Conservation (phyloP, 2,797 vertebrate species). For the Mus spretus region DNA sequence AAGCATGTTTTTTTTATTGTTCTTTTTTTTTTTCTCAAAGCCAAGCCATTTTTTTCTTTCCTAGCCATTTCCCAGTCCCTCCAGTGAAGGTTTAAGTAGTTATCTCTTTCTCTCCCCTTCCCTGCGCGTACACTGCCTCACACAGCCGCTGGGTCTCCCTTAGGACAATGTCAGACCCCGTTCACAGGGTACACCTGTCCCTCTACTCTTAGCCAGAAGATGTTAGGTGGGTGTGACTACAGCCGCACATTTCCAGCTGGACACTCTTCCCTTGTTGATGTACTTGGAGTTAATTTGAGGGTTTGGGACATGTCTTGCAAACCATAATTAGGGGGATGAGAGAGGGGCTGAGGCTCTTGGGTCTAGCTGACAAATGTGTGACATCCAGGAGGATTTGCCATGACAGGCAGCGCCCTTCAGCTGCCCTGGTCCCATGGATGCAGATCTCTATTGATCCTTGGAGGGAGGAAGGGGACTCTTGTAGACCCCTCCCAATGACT, state of each 20-base stretch:
- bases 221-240: constrained; percentile 47
- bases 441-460: constrained; percentile 43
- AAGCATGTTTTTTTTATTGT: constrained; percentile 46
- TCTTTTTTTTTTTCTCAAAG: constrained; percentile 68
- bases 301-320: constrained; percentile 62
- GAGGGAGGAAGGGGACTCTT: constrained; percentile 19
- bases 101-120: constrained; percentile 39
- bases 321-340: constrained; percentile 42
- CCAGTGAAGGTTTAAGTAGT: constrained; percentile 61
- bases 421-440: constrained; percentile 69
- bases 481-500: not conserved
- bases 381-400: constrained; percentile 29
- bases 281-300: constrained; percentile 73
- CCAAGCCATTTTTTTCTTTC: constrained; percentile 58
- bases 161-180: constrained; percentile 59
- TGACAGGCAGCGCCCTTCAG: constrained; percentile 80
- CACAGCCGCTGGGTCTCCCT: constrained; percentile 15
- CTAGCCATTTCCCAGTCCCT: constrained; percentile 49
- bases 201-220: constrained; percentile 58
- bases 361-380: constrained; percentile 43
- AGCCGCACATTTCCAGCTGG: constrained; percentile 56
- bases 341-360: not conserved
- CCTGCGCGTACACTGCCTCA: not conserved
- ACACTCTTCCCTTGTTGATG: not conserved
- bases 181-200: constrained; percentile 67